These are phyloP conservation scores for Xiphophorus hellerii DNA, from an alignment of 2,113 vertebrate species.

Conservation along the genomic window DNA sequence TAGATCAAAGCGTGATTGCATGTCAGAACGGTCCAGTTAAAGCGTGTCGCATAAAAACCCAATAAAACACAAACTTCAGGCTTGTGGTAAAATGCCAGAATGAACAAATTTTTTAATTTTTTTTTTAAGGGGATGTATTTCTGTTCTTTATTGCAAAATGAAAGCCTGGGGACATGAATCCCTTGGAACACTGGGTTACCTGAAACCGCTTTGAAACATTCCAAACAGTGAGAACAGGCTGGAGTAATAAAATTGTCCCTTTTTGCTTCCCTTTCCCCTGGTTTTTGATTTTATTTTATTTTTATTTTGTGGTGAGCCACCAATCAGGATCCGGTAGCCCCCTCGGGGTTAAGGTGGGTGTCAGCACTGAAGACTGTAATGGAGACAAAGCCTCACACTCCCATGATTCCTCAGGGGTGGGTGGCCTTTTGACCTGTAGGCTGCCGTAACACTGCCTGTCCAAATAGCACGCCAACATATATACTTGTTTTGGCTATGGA, in stretches of 20 bases:
- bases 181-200: background rate
- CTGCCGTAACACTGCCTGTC: conserved; percentile 62
- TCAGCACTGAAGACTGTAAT: background rate
- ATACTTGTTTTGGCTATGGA: conserved; percentile 72
- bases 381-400: conserved; percentile 42
- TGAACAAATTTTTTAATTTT: too few species aligned
- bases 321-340: conserved; percentile 17
- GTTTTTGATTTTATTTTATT: too few species aligned
- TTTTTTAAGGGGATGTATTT: background rate
- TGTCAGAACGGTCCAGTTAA: too few species aligned
- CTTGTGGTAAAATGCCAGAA: background rate
- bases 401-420: conserved; percentile 58
- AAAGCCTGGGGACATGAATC: too few species aligned
- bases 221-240: background rate
- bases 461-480: conserved; percentile 63
- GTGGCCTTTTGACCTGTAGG: conserved; percentile 55
- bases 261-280: background rate
- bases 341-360: background rate
- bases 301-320: background rate
- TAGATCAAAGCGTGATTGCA: too few species aligned
- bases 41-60: background rate
- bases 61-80: background rate
- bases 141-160: too few species aligned
- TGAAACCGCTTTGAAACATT: background rate
- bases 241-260: background rate